Evolutionary conservation across 1,140 invertebrate genomes (phyloP).

Genomic region (Sitophilus oryzae): DNA sequence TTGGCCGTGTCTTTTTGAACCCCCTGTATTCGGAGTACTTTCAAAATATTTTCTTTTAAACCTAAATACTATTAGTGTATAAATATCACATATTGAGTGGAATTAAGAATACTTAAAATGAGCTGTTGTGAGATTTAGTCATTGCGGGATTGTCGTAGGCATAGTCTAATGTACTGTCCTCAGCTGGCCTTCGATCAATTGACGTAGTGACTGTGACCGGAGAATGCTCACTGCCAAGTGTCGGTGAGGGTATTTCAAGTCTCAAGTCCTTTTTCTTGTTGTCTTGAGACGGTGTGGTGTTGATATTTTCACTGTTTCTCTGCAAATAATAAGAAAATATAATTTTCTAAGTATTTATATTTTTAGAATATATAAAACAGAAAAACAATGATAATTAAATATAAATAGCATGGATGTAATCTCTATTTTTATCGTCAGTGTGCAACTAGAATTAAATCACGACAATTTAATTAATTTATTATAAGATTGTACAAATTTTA

Average conservation of each 20-base stretch:
- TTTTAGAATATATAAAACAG: not conserved
- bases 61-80: too few species aligned
- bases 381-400: not conserved
- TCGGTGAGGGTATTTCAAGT: conserved; percentile 33
- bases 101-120: conserved; percentile 1
- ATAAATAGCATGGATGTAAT: too few species aligned
- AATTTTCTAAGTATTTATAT: not conserved
- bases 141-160: conserved; percentile 65
- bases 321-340: not conserved
- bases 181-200: conserved; percentile 49
- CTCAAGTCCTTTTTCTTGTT: conserved; percentile 34
- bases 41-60: too few species aligned
- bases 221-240: conserved; percentile 33
- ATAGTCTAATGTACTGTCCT: conserved; percentile 61
- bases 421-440: too few species aligned
- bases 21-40: too few species aligned
- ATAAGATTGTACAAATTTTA: too few species aligned
- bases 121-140: conserved; percentile 39
- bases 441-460: too few species aligned
- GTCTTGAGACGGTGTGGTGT: conserved; percentile 6
- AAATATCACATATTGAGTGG: not conserved
- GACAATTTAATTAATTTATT: too few species aligned
- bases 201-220: conserved; percentile 41
- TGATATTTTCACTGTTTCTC: conserved; percentile 1
- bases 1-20: too few species aligned